Percentiles rank a stretch among this genome's conserved stretches.
Conservation (phyloP, 2,888 invertebrate genomes). For the Keiferia lycopersicella region DNA sequence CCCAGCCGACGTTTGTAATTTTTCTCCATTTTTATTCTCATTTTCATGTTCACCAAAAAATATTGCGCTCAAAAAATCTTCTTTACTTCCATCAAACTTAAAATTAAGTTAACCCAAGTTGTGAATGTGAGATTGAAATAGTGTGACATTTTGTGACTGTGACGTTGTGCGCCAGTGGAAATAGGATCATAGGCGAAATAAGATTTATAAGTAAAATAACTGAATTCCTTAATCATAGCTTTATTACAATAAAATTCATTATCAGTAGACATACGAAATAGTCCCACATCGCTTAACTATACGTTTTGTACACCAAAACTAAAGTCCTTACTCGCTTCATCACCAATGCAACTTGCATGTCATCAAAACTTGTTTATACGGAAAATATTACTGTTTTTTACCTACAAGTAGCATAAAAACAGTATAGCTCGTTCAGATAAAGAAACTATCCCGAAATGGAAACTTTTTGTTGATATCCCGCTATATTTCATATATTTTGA, state of each 20-base stretch:
- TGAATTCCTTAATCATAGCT: conserved; percentile 45
- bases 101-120: too few species aligned
- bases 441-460: too few species aligned
- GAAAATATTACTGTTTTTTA: background rate
- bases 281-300: conserved; percentile 47
- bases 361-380: background rate
- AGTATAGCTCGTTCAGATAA: too few species aligned
- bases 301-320: conserved; percentile 54
- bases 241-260: conserved; percentile 54
- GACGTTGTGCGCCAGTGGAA: background rate
- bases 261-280: conserved; percentile 47
- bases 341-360: background rate
- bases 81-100: too few species aligned
- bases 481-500: too few species aligned
- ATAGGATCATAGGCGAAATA: background rate
- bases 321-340: background rate
- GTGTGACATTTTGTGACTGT: background rate
- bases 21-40: too few species aligned
- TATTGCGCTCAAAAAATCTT: too few species aligned
- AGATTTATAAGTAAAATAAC: conserved; percentile 35
- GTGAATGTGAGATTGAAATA: background rate
- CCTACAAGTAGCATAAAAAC: background rate
- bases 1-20: too few species aligned
- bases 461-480: too few species aligned
- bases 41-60: too few species aligned